phyloP scores from a whole-genome alignment of 2,888 invertebrate genomes.

The Sarcophaga subvicina region DNA sequence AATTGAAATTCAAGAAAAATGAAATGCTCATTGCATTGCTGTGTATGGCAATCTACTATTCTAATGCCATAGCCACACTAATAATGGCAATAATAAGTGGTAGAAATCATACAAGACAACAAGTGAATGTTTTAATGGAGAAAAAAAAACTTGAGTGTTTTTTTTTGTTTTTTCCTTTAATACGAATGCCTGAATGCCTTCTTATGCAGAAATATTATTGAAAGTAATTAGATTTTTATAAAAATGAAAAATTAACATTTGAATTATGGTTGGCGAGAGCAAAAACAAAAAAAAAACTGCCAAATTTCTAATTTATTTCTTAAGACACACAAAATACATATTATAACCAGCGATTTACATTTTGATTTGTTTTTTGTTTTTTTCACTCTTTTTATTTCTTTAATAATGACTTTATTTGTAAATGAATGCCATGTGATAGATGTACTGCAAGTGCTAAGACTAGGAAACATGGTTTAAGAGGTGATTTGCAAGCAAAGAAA shows the following conservation, averaged over 20 bases:
- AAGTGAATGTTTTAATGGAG: conserved; percentile 36
- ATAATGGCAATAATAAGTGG: conserved; percentile 53
- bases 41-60: background rate
- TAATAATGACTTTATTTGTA: conserved; percentile 56
- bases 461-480: background rate
- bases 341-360: conserved; percentile 48
- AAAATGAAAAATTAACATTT: conserved; percentile 16
- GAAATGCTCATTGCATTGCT: conserved; percentile 49
- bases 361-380: conserved; percentile 54
- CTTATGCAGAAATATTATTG: conserved; percentile 43
- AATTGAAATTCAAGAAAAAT: conserved; percentile 28
- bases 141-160: background rate
- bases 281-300: background rate
- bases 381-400: conserved; percentile 58
- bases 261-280: background rate
- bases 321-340: background rate
- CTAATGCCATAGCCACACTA: background rate
- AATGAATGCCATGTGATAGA: background rate
- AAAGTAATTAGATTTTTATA: conserved; percentile 51
- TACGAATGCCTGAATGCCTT: conserved; percentile 1
- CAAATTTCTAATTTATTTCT: conserved; percentile 17
- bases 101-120: conserved; percentile 1
- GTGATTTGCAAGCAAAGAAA: background rate
- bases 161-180: background rate
- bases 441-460: background rate